These are phyloP conservation scores for Caenorhabditis panamensis DNA, from an alignment of 2,888 invertebrate genomes.

Conservation along the genomic window DNA sequence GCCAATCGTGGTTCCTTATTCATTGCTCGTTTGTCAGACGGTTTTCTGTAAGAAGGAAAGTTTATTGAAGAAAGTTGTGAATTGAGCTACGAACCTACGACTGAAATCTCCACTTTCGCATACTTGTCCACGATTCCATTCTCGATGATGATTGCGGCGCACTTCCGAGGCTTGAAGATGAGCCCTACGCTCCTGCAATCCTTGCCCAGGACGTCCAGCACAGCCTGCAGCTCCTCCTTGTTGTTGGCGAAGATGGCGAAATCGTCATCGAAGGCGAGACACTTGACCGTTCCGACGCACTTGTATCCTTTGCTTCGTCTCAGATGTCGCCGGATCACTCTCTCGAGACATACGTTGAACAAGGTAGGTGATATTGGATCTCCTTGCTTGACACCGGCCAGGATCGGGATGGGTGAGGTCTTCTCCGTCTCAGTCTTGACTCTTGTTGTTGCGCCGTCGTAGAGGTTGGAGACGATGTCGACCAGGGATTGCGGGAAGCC, in stretches of 20 bases:
- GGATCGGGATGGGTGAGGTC: slow-evolving; percentile 54
- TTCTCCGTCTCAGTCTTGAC: slow-evolving; percentile 4
- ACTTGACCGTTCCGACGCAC: background rate
- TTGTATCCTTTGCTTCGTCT: background rate
- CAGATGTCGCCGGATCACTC: background rate
- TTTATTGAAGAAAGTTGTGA: too few species aligned
- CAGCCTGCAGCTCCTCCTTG: background rate
- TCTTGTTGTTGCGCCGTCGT: background rate
- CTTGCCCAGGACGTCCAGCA: background rate
- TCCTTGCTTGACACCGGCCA: slow-evolving; percentile 73
- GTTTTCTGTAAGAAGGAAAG: too few species aligned
- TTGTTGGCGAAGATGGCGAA: background rate
- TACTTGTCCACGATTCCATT: too few species aligned
- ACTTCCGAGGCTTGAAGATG: background rate
- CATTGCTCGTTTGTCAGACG: too few species aligned
- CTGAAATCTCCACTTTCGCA: too few species aligned
- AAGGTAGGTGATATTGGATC: slow-evolving; percentile 67
- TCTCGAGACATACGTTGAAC: background rate
- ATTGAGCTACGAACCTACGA: too few species aligned
- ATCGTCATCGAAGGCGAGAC: background rate
- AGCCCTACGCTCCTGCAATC: background rate
- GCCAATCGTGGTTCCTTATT: too few species aligned
- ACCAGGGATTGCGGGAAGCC: background rate
- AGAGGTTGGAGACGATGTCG: background rate
- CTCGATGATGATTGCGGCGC: background rate